Conservation (phyloP, 2,113 vertebrate species). For the Aythya baeri region DNA sequence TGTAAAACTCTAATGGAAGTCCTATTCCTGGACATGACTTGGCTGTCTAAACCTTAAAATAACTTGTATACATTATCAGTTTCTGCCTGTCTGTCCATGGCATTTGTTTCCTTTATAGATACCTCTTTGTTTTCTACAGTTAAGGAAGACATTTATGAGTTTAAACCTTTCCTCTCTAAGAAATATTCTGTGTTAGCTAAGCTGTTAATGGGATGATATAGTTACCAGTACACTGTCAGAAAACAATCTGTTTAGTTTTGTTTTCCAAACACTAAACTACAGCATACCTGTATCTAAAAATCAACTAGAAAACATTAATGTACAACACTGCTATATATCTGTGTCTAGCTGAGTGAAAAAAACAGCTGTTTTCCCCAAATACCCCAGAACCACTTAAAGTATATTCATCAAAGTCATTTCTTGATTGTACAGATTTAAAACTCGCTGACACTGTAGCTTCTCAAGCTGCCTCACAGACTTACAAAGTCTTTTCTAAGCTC, state of each 20-base stretch:
- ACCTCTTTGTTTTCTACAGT: background rate
- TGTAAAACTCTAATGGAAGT: background rate
- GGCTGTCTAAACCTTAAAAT: background rate
- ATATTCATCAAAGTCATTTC: background rate
- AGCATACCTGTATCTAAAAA: background rate
- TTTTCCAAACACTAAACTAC: background rate
- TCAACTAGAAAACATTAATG: background rate
- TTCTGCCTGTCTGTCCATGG: background rate
- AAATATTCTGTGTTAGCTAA: constrained; percentile 12
- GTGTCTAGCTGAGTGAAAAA: background rate
- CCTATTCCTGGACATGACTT: background rate
- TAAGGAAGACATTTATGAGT: background rate
- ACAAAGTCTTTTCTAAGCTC: background rate
- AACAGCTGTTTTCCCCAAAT: background rate
- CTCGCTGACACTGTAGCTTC: background rate
- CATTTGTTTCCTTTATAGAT: background rate
- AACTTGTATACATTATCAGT: background rate
- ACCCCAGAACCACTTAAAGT: background rate
- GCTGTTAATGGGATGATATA: background rate
- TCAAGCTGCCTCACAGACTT: background rate
- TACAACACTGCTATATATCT: background rate
- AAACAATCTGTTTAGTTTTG: background rate
- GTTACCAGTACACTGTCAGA: background rate
- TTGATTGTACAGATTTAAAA: background rate
- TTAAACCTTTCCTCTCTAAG: background rate